phyloP scores from a whole-genome alignment of 2,113 vertebrate genomes.

The Diadophis punctatus region DNA sequence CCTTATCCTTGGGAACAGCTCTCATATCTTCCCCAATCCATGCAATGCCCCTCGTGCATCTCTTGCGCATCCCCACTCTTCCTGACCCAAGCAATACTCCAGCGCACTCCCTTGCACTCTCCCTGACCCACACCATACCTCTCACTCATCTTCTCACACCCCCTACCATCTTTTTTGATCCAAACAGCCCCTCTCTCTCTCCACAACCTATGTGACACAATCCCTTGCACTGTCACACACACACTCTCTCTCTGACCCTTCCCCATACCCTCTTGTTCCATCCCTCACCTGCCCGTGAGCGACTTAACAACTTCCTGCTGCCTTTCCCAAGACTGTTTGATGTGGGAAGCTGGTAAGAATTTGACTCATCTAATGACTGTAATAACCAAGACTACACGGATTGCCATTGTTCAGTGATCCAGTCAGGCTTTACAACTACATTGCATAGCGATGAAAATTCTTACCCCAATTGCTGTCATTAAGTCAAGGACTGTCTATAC shows the following conservation, averaged over 20 bases:
- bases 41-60: background rate
- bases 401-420: background rate
- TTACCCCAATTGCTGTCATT: background rate
- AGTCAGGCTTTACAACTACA: background rate
- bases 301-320: background rate
- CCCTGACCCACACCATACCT: background rate
- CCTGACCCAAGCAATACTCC: background rate
- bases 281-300: background rate
- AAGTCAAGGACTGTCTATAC: background rate
- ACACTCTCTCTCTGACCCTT: background rate
- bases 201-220: background rate
- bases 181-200: background rate
- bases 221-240: background rate
- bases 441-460: background rate
- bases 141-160: background rate
- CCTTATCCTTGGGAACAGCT: background rate
- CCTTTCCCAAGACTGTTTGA: background rate
- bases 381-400: background rate
- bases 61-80: background rate
- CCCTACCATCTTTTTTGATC: background rate
- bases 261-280: background rate
- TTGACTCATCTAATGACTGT: background rate
- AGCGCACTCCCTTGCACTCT: background rate
- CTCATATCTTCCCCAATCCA: background rate
- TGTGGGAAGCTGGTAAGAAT: background rate